phyloP scores from a whole-genome alignment of 2,888 invertebrate species.

The Drosophila cracens region DNA sequence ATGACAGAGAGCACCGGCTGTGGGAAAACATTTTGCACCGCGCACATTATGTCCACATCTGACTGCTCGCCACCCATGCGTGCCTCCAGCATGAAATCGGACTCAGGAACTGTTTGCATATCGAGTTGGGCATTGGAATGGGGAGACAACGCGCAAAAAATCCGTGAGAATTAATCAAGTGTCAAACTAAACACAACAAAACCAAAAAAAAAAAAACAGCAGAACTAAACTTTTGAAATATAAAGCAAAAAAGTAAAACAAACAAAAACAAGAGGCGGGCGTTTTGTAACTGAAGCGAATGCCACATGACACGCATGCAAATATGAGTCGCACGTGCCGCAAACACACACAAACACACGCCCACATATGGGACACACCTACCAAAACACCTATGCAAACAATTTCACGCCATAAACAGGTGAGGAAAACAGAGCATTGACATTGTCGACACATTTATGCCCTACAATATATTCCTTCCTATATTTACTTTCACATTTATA shows the following conservation, averaged over 20 bases:
- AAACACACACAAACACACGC: slow-evolving; percentile 44
- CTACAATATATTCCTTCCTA: slow-evolving; percentile 7
- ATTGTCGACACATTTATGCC: slow-evolving; percentile 16
- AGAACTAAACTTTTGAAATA: slow-evolving; percentile 55
- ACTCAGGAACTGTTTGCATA: slow-evolving; percentile 82
- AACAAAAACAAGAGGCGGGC: slow-evolving; percentile 68
- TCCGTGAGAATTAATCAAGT: slow-evolving; percentile 81
- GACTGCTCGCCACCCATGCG: slow-evolving; percentile 83
- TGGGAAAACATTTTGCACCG: slow-evolving; percentile 84
- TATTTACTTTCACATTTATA: too few species aligned
- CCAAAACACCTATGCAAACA: slow-evolving; percentile 73
- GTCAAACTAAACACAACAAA: slow-evolving; percentile 77
- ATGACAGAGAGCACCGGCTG: slow-evolving; percentile 83
- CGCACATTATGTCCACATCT: slow-evolving; percentile 84
- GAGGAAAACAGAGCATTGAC: slow-evolving; percentile 4
- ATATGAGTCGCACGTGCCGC: slow-evolving; percentile 77
- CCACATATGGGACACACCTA: slow-evolving; percentile 52
- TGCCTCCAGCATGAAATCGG: slow-evolving; percentile 84
- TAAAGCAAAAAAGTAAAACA: slow-evolving; percentile 38
- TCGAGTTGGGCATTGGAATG: not conserved
- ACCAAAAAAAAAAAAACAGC: slow-evolving; percentile 28
- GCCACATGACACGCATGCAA: slow-evolving; percentile 82
- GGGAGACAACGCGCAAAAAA: slow-evolving; percentile 35
- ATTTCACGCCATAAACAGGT: slow-evolving; percentile 67
- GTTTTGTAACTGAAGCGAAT: slow-evolving; percentile 69